Base-by-base conservation (phyloP, 2,888 invertebrate species). In the Drosophila paramelanica region DNA sequence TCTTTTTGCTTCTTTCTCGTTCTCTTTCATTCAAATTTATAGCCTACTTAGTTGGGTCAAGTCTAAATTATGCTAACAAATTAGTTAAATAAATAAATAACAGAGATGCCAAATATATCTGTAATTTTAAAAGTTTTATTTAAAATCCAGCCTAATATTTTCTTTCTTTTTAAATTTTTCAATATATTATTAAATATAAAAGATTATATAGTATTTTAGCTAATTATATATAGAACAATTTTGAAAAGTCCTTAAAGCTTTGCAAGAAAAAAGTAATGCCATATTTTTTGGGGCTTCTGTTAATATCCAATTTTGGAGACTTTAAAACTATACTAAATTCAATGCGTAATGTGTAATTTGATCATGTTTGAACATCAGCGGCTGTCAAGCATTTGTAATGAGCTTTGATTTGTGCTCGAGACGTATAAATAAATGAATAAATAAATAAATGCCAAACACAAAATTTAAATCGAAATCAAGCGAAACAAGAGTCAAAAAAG, bases 401-500 rank as follows among this genome's bases (percentile, higher is more conserved):
- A 53, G 68, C 68, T 87, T 79, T 81, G 88, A 71, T 87, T 84
- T 71, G 27, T 58, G 50, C 64, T 50, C 45, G 58, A 52, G 45
- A 33, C 59, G 17, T 39, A 66, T 20, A 66, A 41, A 65, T 42
- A 70, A 57, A 62, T 66, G 59, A 69, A 67, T 79, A 67, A 71
- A 43, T 60, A 62, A 68, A 67, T 39, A 42, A 42, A 71, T 49
- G 64, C 14, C 38, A 33, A 42, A 45, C 38, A 38, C 39, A 51
- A 57, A 53, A 62, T 42, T 49, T 53, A 41, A 57, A 60, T 55
- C 46, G 52, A 57, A 43, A 27, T 17, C 27, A 59, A 14, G 43
- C 23, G 53, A 55, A 45, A 45, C 25, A 23, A 36, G 55, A 14
- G 14, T 14, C 39, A 14, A 14, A 3, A 14, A 5, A 1, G 38